Conservation (phyloP, 2,113 vertebrate species). For the Elachura formosa region DNA sequence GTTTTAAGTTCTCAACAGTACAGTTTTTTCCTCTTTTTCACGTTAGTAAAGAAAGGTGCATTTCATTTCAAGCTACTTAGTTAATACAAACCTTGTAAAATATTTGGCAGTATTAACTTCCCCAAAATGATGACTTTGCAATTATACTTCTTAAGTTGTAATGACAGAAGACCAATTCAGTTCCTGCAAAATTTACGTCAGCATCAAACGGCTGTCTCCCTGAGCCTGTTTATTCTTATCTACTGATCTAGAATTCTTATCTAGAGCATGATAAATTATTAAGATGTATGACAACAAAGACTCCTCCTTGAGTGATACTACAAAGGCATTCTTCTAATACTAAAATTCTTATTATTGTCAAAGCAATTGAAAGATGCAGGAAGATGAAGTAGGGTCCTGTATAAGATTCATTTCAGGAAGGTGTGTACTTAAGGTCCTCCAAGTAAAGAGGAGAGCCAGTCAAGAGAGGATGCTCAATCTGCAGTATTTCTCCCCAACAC, state of each 20-base stretch:
- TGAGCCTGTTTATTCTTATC: conserved; percentile 23
- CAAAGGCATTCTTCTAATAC: background rate
- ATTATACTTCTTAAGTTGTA: background rate
- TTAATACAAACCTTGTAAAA: conserved; percentile 46
- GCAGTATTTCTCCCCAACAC: background rate
- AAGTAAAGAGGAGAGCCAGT: background rate
- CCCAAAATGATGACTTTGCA: conserved; percentile 21
- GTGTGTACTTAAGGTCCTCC: background rate
- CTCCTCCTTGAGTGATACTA: conserved; percentile 25
- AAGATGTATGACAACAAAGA: conserved; percentile 7
- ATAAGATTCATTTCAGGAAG: background rate
- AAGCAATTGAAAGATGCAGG: background rate
- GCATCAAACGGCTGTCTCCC: background rate
- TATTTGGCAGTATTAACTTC: background rate
- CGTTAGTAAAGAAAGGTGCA: background rate
- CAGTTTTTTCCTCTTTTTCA: background rate
- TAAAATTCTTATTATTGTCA: background rate
- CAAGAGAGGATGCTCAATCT: background rate
- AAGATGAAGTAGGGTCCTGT: background rate
- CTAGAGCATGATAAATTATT: conserved; percentile 35
- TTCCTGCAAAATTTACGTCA: conserved; percentile 9
- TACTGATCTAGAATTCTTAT: conserved; percentile 19
- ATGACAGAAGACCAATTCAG: conserved; percentile 1
- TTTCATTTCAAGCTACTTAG: background rate
- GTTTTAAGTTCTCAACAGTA: background rate